Percentiles rank a stretch among this genome's conserved stretches.
phyloP scores from a whole-genome alignment of 2,888 invertebrate species.

The Rhamnusium bicolor region DNA sequence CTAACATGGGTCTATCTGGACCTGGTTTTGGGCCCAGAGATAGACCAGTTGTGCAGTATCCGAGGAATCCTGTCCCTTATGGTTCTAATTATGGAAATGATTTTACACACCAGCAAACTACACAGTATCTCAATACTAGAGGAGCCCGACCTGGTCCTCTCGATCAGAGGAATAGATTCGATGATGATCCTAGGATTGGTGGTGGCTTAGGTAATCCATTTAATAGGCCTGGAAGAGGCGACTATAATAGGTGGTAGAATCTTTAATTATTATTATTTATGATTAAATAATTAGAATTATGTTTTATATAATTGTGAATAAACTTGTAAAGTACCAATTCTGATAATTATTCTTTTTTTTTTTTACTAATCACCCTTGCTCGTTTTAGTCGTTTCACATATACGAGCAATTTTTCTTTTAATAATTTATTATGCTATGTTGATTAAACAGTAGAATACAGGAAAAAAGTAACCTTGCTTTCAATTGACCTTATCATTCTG shows the following conservation, averaged over 20 bases:
- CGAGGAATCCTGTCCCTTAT: neutral
- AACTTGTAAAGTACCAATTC: neutral
- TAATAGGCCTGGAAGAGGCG: slow-evolving; percentile 33
- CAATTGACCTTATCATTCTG: too few species aligned
- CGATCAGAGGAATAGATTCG: slow-evolving; percentile 32
- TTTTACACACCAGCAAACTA: slow-evolving; percentile 23
- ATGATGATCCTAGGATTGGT: slow-evolving; percentile 29
- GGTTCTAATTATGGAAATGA: slow-evolving; percentile 14
- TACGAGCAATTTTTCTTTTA: too few species aligned
- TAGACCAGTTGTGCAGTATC: slow-evolving; percentile 3
- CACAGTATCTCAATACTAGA: neutral
- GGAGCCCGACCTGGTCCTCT: slow-evolving; percentile 4
- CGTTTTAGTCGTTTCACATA: too few species aligned
- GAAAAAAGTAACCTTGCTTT: too few species aligned
- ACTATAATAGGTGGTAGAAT: slow-evolving; percentile 38
- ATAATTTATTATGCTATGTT: too few species aligned
- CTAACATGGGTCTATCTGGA: neutral
- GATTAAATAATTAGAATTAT: slow-evolving; percentile 10
- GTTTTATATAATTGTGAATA: neutral
- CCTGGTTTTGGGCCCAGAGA: neutral
- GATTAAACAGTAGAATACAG: too few species aligned
- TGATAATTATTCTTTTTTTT: too few species aligned
- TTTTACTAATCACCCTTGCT: too few species aligned
- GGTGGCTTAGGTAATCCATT: slow-evolving; percentile 25
- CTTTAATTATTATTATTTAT: slow-evolving; percentile 14